Evolutionary conservation across 2,113 vertebrate genomes (phyloP), one percentile per base, ranked within the genome.

Genomic region (Cercocebus atys): DNA sequence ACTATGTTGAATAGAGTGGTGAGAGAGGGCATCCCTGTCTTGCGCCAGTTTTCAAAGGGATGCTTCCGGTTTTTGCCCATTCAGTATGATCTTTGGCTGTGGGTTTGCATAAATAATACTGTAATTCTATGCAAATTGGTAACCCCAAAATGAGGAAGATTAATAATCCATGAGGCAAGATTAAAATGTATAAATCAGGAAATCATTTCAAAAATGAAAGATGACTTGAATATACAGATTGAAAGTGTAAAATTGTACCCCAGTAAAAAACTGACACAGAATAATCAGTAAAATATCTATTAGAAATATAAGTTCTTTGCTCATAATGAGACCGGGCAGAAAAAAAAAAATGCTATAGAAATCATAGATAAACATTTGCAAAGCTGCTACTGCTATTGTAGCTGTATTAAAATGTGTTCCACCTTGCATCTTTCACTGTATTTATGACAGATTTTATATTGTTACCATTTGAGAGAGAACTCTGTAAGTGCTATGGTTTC

Each of bases 351-450:
- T 32, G 27, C 66, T 68, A 12, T 90, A 79, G 35, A 84, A 92
- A 79, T 91, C 43, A 40, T 52, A 84, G 23, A 43, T 55, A 94
- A 94, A 83, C 45, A 92, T 95, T 93, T 96, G 8, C 66, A 93
- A 97, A 97, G 96, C 90, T 97, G 90, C 93, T 97, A 85, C 25
- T 95, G 76, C 80, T 68, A 66, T 64, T 52, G 2, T 97, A 72
- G 78, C 96, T 96, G 95, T 97, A 94, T 98, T 98, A 97, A 96
- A 92, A 86, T 89, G 57, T 79, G 20, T 80, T 80, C 72, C 94
- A 64, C 40, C n/a, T 90, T 85, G 11, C 47, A 61, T 86, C 22
- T 81, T 94, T 97, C 96, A 93, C 47, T 91, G 87, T 94, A 93
- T 96, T 98, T 94, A 84, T 66, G 45, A 76, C 80, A 93, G 8